Evolutionary conservation across 2,888 invertebrate species (phyloP).

Genomic region (Sinelater perroti): DNA sequence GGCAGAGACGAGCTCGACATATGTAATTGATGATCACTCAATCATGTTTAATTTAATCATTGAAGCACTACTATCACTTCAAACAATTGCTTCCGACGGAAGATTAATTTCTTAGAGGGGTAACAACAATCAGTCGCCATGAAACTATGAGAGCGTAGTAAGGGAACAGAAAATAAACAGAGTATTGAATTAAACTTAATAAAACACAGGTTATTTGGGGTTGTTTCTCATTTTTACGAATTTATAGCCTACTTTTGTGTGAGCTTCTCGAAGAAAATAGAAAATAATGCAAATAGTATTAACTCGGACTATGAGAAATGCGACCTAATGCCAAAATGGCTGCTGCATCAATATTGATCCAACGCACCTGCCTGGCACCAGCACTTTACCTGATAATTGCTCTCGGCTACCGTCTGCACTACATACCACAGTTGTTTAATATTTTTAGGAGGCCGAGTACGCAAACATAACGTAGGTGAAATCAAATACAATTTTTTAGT

Average conservation of each 20-base stretch:
- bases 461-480: conserved; percentile 29
- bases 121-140: too few species aligned
- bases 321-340: conserved; percentile 41
- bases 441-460: conserved; percentile 32
- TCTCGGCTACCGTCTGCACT: conserved; percentile 47
- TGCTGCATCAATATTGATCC: conserved; percentile 52
- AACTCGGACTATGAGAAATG: too few species aligned
- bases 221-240: too few species aligned
- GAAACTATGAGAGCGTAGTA: too few species aligned
- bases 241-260: too few species aligned
- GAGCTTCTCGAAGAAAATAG: too few species aligned
- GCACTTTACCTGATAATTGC: conserved; percentile 38
- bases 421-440: conserved; percentile 36
- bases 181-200: too few species aligned
- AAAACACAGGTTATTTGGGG: too few species aligned
- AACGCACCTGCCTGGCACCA: conserved; percentile 47
- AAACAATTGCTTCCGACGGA: conserved; percentile 48
- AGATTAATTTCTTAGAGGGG: conserved; percentile 29
- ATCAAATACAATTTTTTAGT: conserved; percentile 33
- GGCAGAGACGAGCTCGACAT: conserved; percentile 33
- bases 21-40: conserved; percentile 43
- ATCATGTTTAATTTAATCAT: conserved; percentile 48
- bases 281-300: too few species aligned
- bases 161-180: too few species aligned
- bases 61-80: conserved; percentile 46